Evolutionary conservation across 2,888 invertebrate genomes (phyloP), one percentile per base, ranked within the genome.

Genomic region (Achlya flavicornis): DNA sequence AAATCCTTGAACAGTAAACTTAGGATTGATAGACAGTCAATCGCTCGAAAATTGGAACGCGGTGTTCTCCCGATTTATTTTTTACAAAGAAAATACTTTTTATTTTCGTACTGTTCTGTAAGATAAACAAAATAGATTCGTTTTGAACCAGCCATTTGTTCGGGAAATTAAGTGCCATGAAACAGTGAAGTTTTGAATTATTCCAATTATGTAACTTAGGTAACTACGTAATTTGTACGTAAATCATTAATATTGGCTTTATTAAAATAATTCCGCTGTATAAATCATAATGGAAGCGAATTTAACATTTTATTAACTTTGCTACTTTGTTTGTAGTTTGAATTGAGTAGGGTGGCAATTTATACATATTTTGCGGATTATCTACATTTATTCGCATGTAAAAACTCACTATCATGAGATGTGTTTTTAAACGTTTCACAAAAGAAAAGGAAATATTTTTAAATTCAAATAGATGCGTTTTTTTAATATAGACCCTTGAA

Each of bases 261-360:
- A 86, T 85, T 86, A 85, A 86, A 85, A 83, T 79, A 79, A 81
- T 83, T 84, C 78, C 14, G 76, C 78, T 69, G 68, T 75, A 75
- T 75, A 81, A 83, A 84, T 83, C 75, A 77, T 77, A 43, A 73
- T 78, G 77, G 70, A 71, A 69, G 62, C 66, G 76, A 72, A 78
- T 82, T 78, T 77, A 48, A 19, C 38, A 38, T 59, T 41, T 41
- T 41, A 19, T 19, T 59, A 59, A 38, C 38, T 32, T 38, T 19
- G 35, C 3, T 38, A 38, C 59, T 59, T 59, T 41, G 60, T 60
- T 60, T 41, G 41, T 41, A 41, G 26, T 53, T 53, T 60, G 60
- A 16, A 60, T 14, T 26, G 12, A 43, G 12, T 16, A 60, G 60
- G 60, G 60, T 60, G 10, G 26, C 60, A 53, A 41, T 12, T 4